Evolutionary conservation across 1,140 invertebrate genomes (phyloP).

Genomic region (Protaetia brevitarsis): DNA sequence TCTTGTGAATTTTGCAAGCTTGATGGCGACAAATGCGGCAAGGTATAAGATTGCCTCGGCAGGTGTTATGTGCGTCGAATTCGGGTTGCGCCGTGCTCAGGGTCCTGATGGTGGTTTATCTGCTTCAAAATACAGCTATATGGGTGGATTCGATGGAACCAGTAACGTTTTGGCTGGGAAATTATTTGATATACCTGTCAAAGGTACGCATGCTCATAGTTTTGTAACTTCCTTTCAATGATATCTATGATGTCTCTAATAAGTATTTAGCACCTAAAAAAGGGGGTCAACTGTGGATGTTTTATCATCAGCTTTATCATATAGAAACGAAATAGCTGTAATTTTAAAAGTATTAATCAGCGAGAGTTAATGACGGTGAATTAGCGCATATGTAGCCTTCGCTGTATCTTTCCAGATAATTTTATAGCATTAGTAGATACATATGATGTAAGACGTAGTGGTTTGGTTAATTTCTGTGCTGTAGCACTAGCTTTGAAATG

Average conservation of each 20-base stretch:
- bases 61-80: slow-evolving; percentile 84
- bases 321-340: slow-evolving; percentile 68
- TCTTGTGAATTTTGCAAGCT: slow-evolving; percentile 94
- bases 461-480: slow-evolving; percentile 94
- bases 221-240: slow-evolving; percentile 93
- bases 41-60: slow-evolving; percentile 93
- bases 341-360: slow-evolving; percentile 72
- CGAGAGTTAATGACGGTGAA: slow-evolving; percentile 84
- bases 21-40: slow-evolving; percentile 97
- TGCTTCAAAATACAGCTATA: slow-evolving; percentile 96
- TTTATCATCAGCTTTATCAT: slow-evolving; percentile 64
- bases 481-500: slow-evolving; percentile 89
- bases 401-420: slow-evolving; percentile 93
- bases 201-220: slow-evolving; percentile 96
- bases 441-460: slow-evolving; percentile 98
- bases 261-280: slow-evolving; percentile 63
- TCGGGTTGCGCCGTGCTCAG: slow-evolving; percentile 95
- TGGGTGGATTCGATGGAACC: slow-evolving; percentile 97
- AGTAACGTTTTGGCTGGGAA: slow-evolving; percentile 98
- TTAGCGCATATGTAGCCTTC: slow-evolving; percentile 95
- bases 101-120: slow-evolving; percentile 97
- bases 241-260: slow-evolving; percentile 67
- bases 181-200: slow-evolving; percentile 95
- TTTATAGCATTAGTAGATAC: slow-evolving; percentile 97
- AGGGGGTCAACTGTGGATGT: slow-evolving; percentile 65